Base-by-base conservation (phyloP, 2,797 vertebrate genomes). In the Paedocypris micromegethes region DNA sequence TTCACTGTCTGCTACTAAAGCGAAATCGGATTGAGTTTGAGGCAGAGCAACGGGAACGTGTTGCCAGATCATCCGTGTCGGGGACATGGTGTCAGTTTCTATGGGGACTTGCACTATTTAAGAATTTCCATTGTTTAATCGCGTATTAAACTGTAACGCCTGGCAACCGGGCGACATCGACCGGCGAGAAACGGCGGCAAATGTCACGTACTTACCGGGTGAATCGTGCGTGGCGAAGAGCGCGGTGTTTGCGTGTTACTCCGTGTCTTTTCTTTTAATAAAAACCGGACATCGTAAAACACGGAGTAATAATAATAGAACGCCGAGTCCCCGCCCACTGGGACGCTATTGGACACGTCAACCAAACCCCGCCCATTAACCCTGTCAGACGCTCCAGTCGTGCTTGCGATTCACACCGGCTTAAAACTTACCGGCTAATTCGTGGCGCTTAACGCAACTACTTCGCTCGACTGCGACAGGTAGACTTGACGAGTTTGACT, bases 231-330 rank as follows among this genome's bases (percentile, higher is more conserved):
- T 38, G 9, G 4, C n/a, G 52, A 49, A 9, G n/a, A 37, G n/a
- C 9, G 48, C 38, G 40, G 40, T 54, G 51, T 55, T 62, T 48
- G 44, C 62, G 58, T 62, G 41, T 6, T 23, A 9, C 49, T 51
- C 57, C 45, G 55, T 23, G 51, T 65, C 48, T 56, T 56, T 44
- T 41, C 39, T 60, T 65, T 65, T 52, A 72, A 66, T 37, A 52
- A 65, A 66, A 49, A 42, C 63, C 38, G 5, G 51, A 61, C 70
- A 59, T 66, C 39, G 9, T 65, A 53, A 46, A 66, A 58, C 3
- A 58, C 55, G 51, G 55, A 58, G 7, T 44, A 58, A 53, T 69
- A 64, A 56, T 54, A 47, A 44, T 23, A 47, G 55, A 3, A 51
- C 49, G 4, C 37, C 54, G 41, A 9, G 51, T 3, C 9, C 59